Evolutionary conservation across 2,888 invertebrate genomes (phyloP).

Genomic region (Heliothis peltigera): DNA sequence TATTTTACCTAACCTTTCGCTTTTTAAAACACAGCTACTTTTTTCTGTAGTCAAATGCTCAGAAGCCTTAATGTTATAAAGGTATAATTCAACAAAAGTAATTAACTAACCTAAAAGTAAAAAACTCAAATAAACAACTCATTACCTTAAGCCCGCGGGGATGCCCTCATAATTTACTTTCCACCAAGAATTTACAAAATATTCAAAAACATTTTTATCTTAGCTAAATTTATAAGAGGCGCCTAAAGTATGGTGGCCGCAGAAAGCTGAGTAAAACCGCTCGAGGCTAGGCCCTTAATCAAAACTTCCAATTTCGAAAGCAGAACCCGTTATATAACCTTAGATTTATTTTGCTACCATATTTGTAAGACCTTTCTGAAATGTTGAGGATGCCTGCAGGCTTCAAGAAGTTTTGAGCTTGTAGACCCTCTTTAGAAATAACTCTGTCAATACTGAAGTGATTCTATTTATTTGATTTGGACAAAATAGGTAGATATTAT

Average conservation of each 20-base stretch:
- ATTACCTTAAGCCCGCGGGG: slow-evolving; percentile 22
- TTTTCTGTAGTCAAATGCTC: not conserved
- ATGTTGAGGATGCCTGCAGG: slow-evolving; percentile 25
- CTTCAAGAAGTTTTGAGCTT: not conserved
- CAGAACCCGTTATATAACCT: slow-evolving; percentile 12
- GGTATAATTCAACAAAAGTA: not conserved
- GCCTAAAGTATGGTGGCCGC: slow-evolving; percentile 11
- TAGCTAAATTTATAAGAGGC: slow-evolving; percentile 9
- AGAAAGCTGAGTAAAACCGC: slow-evolving; percentile 21
- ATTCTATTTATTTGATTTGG: too few species aligned
- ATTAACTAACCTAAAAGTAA: not conserved
- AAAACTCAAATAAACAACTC: slow-evolving; percentile 32
- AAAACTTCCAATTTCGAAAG: slow-evolving; percentile 29
- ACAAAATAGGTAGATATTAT: too few species aligned
- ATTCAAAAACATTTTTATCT: slow-evolving; percentile 32
- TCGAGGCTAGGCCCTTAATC: slow-evolving; percentile 38
- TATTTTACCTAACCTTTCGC: not conserved
- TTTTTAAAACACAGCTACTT: not conserved
- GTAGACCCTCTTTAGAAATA: not conserved
- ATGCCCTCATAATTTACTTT: not conserved
- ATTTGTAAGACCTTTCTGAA: slow-evolving; percentile 10
- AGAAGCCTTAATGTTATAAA: not conserved
- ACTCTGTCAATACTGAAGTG: not conserved
- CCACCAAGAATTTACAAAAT: slow-evolving; percentile 3
- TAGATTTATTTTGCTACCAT: slow-evolving; percentile 21